Base-by-base conservation (phyloP, 23 tunicate species). In the Ascidia mentula region DNA sequence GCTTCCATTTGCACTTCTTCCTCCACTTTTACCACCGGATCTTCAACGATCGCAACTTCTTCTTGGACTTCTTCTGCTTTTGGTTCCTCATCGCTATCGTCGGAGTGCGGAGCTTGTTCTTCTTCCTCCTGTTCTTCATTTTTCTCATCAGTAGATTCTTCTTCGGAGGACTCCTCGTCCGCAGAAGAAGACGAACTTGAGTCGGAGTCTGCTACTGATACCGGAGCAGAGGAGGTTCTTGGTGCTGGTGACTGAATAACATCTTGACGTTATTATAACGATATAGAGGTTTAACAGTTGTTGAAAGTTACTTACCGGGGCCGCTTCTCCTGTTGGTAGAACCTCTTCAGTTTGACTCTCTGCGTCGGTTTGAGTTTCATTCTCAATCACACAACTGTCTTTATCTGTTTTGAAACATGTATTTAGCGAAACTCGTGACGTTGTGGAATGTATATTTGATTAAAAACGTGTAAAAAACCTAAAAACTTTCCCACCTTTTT, bases 1-100 rank as follows among this genome's bases (percentile, higher is more conserved):
- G 31, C 85, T 69, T 72, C 72, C 65, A 53, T 53, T 9, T 53
- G 65, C 65, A 37, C 37, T 12, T 72, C 76, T n/a, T n/a, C 40
- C 76, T 37, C 76, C 17, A 37, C 40, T 72, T 72, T 72, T 0
- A 31, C 76, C 20, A 35, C 76, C 7, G 24, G 4, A 53, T 20
- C 65, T 53, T 53, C 65, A 20, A 28, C 24, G 24, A 53, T 28
- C 13, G 65, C 28, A 3, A 20, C 65, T 9, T 53, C 65, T 28
- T 53, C 65, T 6, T 42, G 12, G 15, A 42, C 65, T 5, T 53
- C 65, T 53, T 53, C 65, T 9, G 65, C 2, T n/a, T 22, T 24
- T 53, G 22, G 24, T 24, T 0, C 0, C 65, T 53, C n/a, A 22
- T n/a, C 24, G 22, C n/a, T n/a, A n/a, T n/a, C n/a, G 7, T 9